Evolutionary conservation across 2,113 vertebrate species (phyloP).

Genomic region (Tachysurus fulvidraco): DNA sequence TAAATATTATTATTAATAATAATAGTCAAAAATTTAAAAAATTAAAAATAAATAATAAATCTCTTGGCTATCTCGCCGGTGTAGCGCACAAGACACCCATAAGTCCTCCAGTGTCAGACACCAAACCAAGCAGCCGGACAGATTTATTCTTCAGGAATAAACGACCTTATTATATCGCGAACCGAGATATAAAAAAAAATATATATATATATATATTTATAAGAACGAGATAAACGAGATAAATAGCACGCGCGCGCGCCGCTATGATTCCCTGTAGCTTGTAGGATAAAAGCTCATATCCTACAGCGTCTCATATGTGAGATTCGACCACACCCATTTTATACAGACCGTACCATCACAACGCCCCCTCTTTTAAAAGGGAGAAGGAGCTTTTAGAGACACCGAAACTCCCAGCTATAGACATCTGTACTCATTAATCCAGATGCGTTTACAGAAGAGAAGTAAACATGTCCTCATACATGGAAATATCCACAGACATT

Average conservation of each 20-base stretch:
- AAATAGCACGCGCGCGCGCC: background rate
- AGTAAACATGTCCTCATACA: background rate
- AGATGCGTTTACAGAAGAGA: background rate
- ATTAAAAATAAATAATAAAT: constrained; percentile 3
- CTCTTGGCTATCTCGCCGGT: constrained; percentile 49
- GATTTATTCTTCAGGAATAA: background rate
- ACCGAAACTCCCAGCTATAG: background rate
- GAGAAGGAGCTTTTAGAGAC: background rate
- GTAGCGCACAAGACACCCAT: constrained; percentile 46
- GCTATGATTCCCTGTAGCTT: too few species aligned
- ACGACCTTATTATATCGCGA: background rate
- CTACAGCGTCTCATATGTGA: constrained; percentile 58
- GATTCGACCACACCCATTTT: constrained; percentile 72
- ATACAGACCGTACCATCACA: constrained; percentile 59
- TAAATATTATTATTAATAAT: background rate
- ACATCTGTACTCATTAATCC: background rate
- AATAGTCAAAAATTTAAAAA: too few species aligned
- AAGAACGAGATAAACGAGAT: background rate
- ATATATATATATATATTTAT: too few species aligned
- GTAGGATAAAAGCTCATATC: constrained; percentile 17
- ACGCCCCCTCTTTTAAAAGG: constrained; percentile 32
- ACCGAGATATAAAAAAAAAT: too few species aligned
- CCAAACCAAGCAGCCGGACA: background rate
- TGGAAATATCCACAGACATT: background rate
- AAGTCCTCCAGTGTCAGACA: constrained; percentile 27